phyloP scores from a whole-genome alignment of 2,888 invertebrate genomes.

The Melieria crassipennis region DNA sequence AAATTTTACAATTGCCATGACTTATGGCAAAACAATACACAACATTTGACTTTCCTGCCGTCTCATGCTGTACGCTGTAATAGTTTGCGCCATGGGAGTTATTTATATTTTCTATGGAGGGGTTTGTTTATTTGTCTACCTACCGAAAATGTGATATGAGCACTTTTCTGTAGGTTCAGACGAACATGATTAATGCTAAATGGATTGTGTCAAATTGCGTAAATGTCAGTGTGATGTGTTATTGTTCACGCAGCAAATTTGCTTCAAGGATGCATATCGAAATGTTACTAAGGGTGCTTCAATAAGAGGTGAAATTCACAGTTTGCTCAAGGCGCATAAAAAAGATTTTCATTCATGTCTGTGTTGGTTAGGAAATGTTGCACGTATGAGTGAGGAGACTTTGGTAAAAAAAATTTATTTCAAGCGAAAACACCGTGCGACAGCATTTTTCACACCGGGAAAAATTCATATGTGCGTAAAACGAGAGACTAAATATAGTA shows the following conservation, averaged over 20 bases:
- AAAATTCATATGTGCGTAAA: no score
- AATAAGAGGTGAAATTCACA: no score
- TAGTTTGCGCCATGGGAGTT: constrained; percentile 9
- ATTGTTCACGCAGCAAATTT: constrained; percentile 47
- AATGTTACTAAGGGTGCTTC: constrained; percentile 7
- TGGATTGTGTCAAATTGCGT: constrained; percentile 57
- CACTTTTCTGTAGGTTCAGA: constrained; percentile 27
- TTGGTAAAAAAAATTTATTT: no score
- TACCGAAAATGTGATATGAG: no score
- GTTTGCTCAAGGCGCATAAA: no score
- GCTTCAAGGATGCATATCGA: constrained; percentile 47
- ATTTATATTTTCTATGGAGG: constrained; percentile 5
- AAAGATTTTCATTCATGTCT: no score
- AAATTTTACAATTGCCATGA: constrained; percentile 23
- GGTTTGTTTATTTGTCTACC: constrained; percentile 39
- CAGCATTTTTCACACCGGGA: no score
- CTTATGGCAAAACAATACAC: not conserved
- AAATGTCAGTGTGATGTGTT: constrained; percentile 45
- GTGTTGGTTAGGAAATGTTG: no score
- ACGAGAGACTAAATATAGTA: no score
- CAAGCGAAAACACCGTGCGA: no score
- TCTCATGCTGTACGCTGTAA: constrained; percentile 14
- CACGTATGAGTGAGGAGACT: no score
- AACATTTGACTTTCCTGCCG: constrained; percentile 17
- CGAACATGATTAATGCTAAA: constrained; percentile 51